Conservation (phyloP, 2,888 invertebrate genomes). For the Isoperla grammatica region DNA sequence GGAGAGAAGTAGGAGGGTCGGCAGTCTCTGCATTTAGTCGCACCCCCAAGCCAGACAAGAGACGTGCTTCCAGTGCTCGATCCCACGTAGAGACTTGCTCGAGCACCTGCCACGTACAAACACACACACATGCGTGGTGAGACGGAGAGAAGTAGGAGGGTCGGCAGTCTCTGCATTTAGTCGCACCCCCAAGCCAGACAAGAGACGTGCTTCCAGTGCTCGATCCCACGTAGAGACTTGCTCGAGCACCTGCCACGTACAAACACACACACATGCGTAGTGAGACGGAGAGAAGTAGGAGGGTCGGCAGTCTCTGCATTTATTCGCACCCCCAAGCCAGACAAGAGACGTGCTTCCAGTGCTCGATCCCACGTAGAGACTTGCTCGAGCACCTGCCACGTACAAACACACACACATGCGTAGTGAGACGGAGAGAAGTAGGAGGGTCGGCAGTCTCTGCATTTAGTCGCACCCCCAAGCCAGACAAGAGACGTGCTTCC, state of each 20-base stretch:
- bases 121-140: constrained; percentile 35
- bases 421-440: constrained; percentile 32
- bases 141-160: constrained; percentile 29
- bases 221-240: constrained; percentile 30
- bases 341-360: constrained; percentile 27
- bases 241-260: constrained; percentile 28
- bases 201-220: constrained; percentile 26
- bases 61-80: constrained; percentile 24
- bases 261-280: constrained; percentile 33
- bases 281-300: constrained; percentile 32
- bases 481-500: constrained; percentile 27
- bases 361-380: constrained; percentile 29
- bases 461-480: constrained; percentile 27
- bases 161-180: constrained; percentile 19
- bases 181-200: constrained; percentile 28
- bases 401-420: constrained; percentile 31
- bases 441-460: constrained; percentile 23
- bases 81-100: constrained; percentile 31
- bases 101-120: constrained; percentile 27
- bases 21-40: constrained; percentile 22
- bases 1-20: constrained; percentile 27
- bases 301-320: constrained; percentile 20
- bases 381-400: constrained; percentile 29
- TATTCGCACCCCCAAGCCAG: constrained; percentile 28
- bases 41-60: constrained; percentile 29